phyloP scores from a whole-genome alignment of 64 coral and sea anemone genomes.

The Dendronephthya gigantea region DNA sequence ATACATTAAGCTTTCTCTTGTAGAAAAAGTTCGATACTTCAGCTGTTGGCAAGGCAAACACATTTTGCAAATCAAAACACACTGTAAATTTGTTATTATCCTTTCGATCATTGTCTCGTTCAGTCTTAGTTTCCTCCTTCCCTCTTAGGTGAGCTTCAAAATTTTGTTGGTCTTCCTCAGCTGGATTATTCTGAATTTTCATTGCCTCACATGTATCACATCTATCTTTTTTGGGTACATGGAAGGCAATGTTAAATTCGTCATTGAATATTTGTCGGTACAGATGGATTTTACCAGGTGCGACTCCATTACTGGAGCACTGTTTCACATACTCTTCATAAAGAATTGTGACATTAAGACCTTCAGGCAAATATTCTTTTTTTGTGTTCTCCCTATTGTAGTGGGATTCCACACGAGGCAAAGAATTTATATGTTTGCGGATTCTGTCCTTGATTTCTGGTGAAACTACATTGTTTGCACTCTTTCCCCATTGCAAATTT shows the following conservation, averaged over 20 bases:
- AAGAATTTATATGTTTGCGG: not conserved
- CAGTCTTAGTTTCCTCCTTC: not conserved
- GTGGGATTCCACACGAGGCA: not conserved
- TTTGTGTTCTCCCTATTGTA: not conserved
- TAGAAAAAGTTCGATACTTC: conserved; percentile 16
- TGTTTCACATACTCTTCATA: conserved; percentile 2
- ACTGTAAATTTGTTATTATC: not conserved
- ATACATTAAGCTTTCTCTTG: conserved; percentile 7
- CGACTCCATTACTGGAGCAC: not conserved
- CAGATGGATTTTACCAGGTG: not conserved
- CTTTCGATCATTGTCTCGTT: not conserved
- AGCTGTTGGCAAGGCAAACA: conserved; percentile 14
- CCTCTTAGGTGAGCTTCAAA: not conserved
- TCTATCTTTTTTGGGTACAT: not conserved
- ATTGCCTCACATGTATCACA: not conserved
- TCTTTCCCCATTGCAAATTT: not conserved
- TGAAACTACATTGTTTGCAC: not conserved
- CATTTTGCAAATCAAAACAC: conserved; percentile 1
- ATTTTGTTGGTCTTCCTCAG: not conserved
- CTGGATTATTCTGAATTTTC: not conserved
- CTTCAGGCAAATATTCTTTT: not conserved
- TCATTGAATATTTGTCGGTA: not conserved
- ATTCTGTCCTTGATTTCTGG: not conserved
- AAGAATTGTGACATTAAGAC: not conserved
- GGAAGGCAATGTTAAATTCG: conserved; percentile 1